Base-by-base conservation (phyloP, 2,797 vertebrate genomes). In the Sylvia borin region DNA sequence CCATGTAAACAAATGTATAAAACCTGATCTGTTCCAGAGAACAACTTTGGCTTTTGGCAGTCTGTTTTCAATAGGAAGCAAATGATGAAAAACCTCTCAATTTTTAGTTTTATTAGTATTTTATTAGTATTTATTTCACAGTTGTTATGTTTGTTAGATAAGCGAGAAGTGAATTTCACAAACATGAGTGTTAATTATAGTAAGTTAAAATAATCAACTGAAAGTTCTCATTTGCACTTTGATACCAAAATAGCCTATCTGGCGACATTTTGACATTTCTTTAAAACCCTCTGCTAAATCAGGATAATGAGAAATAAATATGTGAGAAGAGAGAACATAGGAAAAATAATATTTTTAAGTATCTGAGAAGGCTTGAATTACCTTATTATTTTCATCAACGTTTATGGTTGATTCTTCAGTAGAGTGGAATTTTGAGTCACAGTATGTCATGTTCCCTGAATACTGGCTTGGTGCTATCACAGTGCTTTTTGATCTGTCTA, bases 71-170 rank as follows among this genome's bases (percentile, higher is more conserved):
- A 31, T 24, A 76, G 8, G 20, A 87, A 61, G 7, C 20, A 65
- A 84, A 19, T 66, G 54, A 54, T 6, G 6, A 40, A 72, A 89
- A 93, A 85, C 4, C 5, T 89, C 61, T 48, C 13, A 51, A 40
- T 62, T 81, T 95, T 70, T 61, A 57, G 16, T 85, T 94, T 79
- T 55, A 54, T 11, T 73, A 66, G 8, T 90, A 83, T 87, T 93
- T 95, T 72, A 83, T 92, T 88, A 66, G 38, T 81, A 94, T 93
- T 96, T 92, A 84, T 93, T 93, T 96, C 76, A 94, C 91, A 94
- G 85, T 93, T 90, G 6, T 70, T 90, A 83, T 85, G 53, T 78
- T 92, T 76, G 40, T 73, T 86, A 75, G 48, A 76, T 70, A 91
- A 93, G 66, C 0, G 22, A 91, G 79, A 96, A 93, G 16, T 61